Base-by-base conservation (phyloP, 2,888 invertebrate genomes). In the Myathropa florea region DNA sequence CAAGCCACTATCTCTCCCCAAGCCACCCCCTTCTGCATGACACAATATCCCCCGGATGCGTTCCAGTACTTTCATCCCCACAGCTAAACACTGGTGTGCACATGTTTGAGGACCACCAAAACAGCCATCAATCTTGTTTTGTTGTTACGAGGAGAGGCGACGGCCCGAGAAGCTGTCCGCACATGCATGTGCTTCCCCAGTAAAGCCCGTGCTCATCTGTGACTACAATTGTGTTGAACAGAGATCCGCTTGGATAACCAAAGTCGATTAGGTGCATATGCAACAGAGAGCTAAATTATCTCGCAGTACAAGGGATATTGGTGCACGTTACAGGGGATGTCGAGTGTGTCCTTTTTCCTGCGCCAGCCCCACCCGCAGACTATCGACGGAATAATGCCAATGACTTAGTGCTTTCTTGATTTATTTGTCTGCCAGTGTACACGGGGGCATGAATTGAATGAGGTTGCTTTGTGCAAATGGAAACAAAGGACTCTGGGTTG, bases 71-170 rank as follows among this genome's bases (percentile, higher is more conserved):
- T 12, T 23, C 18, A 2, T 60, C 76, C 60, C 21, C n/a, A 2
- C 12, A 28, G 61, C 23, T 57, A 24, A 46, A 46, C 18, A 46
- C 24, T 26, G 26, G n/a, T 65, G 65, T 57, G 46, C 28, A 57
- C 24, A 46, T 65, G 3, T 76, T 14, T n/a, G 55, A 39, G 57
- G 55, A 60, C n/a, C 24, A 36, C 61, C 70, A 24, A 23, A 21
- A 33, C 28, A 77, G 39, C 61, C 77, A 77, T 77, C 68, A 77
- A 70, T 77, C 63, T 77, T 77, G 36, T 55, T 67, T 39, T 68
- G 9, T 55, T 68, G 24, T 63, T 55, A 23, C 10, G 55, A 33
- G 28, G 26, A 4, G 55, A 36, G 28, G 23, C 10, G 39, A 59
- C 55, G 39, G 24, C 0, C 30, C 30, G 24, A 60, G 26, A n/a